Evolutionary conservation across 2,113 vertebrate genomes (phyloP), one percentile per base, ranked within the genome.

Genomic region (Trematomus loennbergii): DNA sequence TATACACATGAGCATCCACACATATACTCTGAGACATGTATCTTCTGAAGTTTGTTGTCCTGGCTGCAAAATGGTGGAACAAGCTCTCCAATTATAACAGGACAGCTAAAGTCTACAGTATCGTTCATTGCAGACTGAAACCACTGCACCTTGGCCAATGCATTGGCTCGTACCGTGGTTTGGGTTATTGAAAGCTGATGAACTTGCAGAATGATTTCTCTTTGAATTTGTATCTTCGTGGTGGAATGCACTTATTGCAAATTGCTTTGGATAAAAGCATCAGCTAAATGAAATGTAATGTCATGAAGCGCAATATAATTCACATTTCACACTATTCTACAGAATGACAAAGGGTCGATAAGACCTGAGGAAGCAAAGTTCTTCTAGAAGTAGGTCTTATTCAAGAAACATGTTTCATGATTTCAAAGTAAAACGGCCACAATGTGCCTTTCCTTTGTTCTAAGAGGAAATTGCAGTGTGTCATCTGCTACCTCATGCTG

Each of bases 331-430:
- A 50, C 54, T 45, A 79, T 33, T 50, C 2, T 43, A 20, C 46
- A 54, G n/a, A 36, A 48, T 36, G 58, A 49, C 9, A 12, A 49
- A 29, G 11, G 33, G 36, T 58, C 25, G 68, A 18, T 49, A n/a
- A 49, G 54, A 69, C 20, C 29, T 48, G 46, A 81, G 55, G 25
- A 33, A 68, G 55, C 29, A 52, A 54, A 46, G 60, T 81, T 78
- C 20, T 58, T 1, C 13, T 48, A 22, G n/a, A 17, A 40, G 36
- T 40, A 36, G n/a, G 18, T 10, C 71, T 75, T 61, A 75, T 71
- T 25, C 43, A 36, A 60, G 36, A 57, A 8, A 5, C 57, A 25
- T 15, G 15, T 64, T 69, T 59, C n/a, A 40, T 43, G 36, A 50
- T 48, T 75, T 54, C 20, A 70, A 12, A 40, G 25, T 59, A 16